phyloP scores from a whole-genome alignment of 2,797 vertebrate genomes.

The Leptodactylus fallax region DNA sequence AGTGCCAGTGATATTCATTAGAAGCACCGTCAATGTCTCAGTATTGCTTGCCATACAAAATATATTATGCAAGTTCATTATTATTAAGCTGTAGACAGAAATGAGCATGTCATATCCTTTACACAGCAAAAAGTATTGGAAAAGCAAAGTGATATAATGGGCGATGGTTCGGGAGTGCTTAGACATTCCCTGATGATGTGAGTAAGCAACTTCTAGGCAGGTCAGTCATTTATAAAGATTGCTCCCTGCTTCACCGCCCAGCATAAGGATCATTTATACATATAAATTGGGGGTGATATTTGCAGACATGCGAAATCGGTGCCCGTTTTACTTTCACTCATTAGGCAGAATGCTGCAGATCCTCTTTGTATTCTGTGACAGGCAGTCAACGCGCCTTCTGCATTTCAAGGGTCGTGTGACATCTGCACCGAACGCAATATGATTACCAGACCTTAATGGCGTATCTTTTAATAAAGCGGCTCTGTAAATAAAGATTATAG shows the following conservation, averaged over 20 bases:
- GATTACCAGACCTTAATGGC: slow-evolving; percentile 52
- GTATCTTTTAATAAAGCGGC: slow-evolving; percentile 52
- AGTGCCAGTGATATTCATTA: no score
- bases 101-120: no score
- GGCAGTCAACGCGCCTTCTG: slow-evolving; percentile 9
- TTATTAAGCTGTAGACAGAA: no score
- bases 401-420: slow-evolving; percentile 57
- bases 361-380: slow-evolving; percentile 37
- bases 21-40: no score
- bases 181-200: not conserved
- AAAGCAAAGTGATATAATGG: not conserved
- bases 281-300: not conserved
- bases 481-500: slow-evolving; percentile 62
- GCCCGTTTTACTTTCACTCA: slow-evolving; percentile 9
- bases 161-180: not conserved
- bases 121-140: not conserved
- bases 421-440: slow-evolving; percentile 38
- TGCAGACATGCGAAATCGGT: not conserved
- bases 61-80: no score
- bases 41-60: no score
- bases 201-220: not conserved
- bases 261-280: not conserved
- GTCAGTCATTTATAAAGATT: not conserved
- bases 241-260: not conserved
- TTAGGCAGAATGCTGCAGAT: slow-evolving; percentile 25